Percentiles rank a stretch among this genome's conserved stretches.
Conservation (phyloP, 2,888 invertebrate species). For the Anticlea derivata region DNA sequence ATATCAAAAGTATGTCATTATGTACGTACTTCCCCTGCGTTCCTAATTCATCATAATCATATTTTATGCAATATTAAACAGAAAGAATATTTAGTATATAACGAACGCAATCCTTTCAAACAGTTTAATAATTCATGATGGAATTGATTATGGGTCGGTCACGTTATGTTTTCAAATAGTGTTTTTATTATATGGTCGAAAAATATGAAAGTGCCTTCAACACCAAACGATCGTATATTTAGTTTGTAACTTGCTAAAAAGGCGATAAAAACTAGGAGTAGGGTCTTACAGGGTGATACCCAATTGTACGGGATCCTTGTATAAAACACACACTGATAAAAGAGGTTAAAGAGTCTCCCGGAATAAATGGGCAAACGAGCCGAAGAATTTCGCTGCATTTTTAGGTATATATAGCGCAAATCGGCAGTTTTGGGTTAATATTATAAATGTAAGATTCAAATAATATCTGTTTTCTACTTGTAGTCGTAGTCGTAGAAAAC, state of each 20-base stretch:
- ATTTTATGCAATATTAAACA: background rate
- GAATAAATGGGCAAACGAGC: too few relatives aligned
- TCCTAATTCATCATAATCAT: too few relatives aligned
- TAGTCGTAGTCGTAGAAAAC: too few relatives aligned
- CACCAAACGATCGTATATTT: background rate
- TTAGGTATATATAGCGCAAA: too few relatives aligned
- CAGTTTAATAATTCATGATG: conserved; percentile 16
- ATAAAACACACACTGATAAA: background rate
- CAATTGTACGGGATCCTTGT: background rate
- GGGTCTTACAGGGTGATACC: background rate
- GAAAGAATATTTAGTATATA: too few relatives aligned
- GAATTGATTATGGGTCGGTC: conserved; percentile 14
- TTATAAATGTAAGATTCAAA: too few relatives aligned
- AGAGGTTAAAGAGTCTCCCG: background rate
- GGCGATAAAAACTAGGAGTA: background rate
- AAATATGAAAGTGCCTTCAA: too few relatives aligned
- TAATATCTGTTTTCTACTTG: too few relatives aligned
- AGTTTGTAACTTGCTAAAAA: conserved; percentile 1
- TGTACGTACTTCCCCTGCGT: too few relatives aligned
- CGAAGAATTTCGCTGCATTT: too few relatives aligned
- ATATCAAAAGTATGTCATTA: too few relatives aligned
- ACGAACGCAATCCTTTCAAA: conserved; percentile 7
- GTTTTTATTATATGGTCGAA: conserved; percentile 4
- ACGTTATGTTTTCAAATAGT: conserved; percentile 11
- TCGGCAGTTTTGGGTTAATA: too few relatives aligned